These are phyloP conservation scores for Helostoma temminkii DNA, from an alignment of 2,797 vertebrate genomes.

Conservation along the genomic window DNA sequence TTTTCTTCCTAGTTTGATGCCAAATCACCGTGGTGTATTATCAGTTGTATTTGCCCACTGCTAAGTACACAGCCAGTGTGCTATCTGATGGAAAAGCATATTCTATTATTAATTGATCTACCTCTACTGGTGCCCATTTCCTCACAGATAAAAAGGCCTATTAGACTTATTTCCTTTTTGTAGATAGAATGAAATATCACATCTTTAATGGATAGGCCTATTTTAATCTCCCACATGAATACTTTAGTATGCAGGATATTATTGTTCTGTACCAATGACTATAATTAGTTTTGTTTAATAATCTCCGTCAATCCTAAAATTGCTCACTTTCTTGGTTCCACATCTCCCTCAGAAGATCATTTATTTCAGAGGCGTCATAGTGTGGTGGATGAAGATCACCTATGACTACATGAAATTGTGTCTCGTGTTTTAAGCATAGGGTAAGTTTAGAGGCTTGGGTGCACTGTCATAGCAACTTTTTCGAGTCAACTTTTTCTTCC, in stretches of 20 bases:
- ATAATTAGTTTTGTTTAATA: conserved; percentile 91
- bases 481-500: too few relatives aligned
- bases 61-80: conserved; percentile 62
- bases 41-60: conserved; percentile 54
- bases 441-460: too few relatives aligned
- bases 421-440: conserved; percentile 27
- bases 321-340: conserved; percentile 83
- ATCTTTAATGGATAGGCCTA: conserved; percentile 88
- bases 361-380: conserved; percentile 69
- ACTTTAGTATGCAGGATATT: conserved; percentile 90
- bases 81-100: conserved; percentile 77
- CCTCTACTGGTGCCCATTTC: conserved; percentile 84
- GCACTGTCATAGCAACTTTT: too few relatives aligned
- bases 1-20: conserved; percentile 47
- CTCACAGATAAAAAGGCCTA: conserved; percentile 85
- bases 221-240: conserved; percentile 89
- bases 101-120: conserved; percentile 84
- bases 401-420: conserved; percentile 33
- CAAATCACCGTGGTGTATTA: conserved; percentile 58
- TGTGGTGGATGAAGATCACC: conserved; percentile 32
- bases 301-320: conserved; percentile 87
- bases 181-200: conserved; percentile 88
- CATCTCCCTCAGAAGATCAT: conserved; percentile 74
- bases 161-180: conserved; percentile 88
- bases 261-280: conserved; percentile 90